Conservation (phyloP, 2,888 invertebrate species). For the Drosophila fungiperda region DNA sequence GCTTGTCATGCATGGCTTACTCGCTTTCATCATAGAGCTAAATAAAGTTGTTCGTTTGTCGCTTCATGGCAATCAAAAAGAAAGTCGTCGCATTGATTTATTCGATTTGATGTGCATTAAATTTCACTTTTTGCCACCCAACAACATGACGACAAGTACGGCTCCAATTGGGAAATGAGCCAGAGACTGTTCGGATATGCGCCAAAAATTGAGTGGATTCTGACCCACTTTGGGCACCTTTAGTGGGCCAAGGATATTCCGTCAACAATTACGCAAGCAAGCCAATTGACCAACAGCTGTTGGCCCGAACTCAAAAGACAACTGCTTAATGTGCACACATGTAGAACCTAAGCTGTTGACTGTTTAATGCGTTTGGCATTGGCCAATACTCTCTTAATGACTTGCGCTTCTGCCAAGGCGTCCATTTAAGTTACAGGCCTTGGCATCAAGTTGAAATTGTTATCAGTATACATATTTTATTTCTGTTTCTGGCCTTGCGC, state of each 20-base stretch:
- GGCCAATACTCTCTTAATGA: conserved; percentile 1
- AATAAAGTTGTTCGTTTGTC: conserved; percentile 23
- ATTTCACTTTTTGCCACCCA: conserved; percentile 47
- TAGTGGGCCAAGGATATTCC: conserved; percentile 22
- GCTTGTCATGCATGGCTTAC: conserved; percentile 53
- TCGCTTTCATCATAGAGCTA: conserved; percentile 48
- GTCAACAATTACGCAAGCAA: conserved; percentile 1
- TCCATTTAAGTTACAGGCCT: conserved; percentile 16
- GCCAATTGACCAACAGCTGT: conserved; percentile 15
- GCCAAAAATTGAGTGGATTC: not conserved
- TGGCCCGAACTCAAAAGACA: conserved; percentile 5
- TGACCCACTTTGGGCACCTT: conserved; percentile 34
- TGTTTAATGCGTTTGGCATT: conserved; percentile 30
- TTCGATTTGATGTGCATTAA: conserved; percentile 43
- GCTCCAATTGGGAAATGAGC: conserved; percentile 25
- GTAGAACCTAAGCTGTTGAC: conserved; percentile 12
- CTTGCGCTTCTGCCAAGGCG: conserved; percentile 17
- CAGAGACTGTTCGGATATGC: conserved; percentile 1
- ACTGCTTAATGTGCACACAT: not conserved
- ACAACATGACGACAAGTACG: conserved; percentile 7
- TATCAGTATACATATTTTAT: conserved; percentile 31
- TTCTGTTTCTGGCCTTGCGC: conserved; percentile 15
- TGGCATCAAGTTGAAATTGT: conserved; percentile 36
- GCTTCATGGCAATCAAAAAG: conserved; percentile 54
- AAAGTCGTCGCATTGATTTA: conserved; percentile 63